Base-by-base conservation (phyloP, 2,797 vertebrate genomes). In the Takifugu ocellatus region DNA sequence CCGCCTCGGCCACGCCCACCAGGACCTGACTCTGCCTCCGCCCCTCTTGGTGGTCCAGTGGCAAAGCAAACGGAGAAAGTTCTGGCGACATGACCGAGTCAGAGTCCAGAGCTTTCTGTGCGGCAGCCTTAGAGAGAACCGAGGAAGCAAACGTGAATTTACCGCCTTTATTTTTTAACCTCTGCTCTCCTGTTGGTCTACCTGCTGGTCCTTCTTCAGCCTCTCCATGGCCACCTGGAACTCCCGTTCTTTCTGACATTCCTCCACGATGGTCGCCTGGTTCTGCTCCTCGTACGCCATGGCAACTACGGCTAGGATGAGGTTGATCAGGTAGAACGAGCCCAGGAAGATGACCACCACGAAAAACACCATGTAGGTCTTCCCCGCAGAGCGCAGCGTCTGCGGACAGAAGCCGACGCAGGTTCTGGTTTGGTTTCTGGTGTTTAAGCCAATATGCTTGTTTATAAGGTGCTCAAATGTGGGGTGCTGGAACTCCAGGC, bases 281-380 rank as follows among this genome's bases (percentile, higher is more conserved):
- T 99, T 99, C 84, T 99, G 97, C 72, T 99, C 97, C 81, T 98
- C 97, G 0, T 99, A 98, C 0, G 97, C 97, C 97, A 99, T 99
- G 74, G 97, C 97, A 1, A 99, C 97, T 73, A 99, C 96, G 2
- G 97, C 97, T 87, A 99, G 84, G 85, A 99, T 99, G 69, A 99
- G 85, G 81, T 99, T 99, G 61, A 99, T 74, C 83, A 99, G 86
- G 85, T 99, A 98, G 90, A 99, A 99, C 8, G 97, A 99, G 53
- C 97, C 97, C 87, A 99, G 85, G 82, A 99, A 99, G 80, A 99
- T 99, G 78, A 99, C 97, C 52, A 99, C 90, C 90, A 99, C 97
- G 57, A 99, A 99, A 70, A 98, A 98, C 62, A 99, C 93, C 97
- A 99, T 99, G 88, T 99, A 99, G 63, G 96, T 95, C 88, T 98